Evolutionary conservation across 2,113 vertebrate genomes (phyloP), one percentile per base, ranked within the genome.

Genomic region (Dendrocopos noguchii): DNA sequence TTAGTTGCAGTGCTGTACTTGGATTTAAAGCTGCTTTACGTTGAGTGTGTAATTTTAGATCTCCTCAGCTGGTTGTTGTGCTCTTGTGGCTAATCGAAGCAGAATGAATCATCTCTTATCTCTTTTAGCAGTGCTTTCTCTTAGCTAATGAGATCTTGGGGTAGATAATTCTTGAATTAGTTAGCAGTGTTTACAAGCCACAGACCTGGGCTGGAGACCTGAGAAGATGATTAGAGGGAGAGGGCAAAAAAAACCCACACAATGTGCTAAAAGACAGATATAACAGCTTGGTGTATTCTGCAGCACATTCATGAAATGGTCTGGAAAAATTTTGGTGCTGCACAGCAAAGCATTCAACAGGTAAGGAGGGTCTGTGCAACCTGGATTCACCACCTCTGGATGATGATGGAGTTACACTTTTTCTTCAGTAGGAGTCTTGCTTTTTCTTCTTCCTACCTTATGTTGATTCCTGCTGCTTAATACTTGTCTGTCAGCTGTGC

Each of bases 111-210:
- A 84, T 65, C 29, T 50, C 22, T 61, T 50, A 57, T 66, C 14
- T 88, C 18, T 52, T 86, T 89, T 80, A 92, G 50, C 14, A 52
- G 44, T 56, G 59, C 36, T 79, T 95, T 96, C 22, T 67, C 39
- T 53, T 50, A 81, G 80, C 53, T 89, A 80, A 88, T 80, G 72
- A 83, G 87, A 57, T 73, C 68, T 90, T 47, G 3, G 15, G 72
- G 52, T 64, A 77, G 90, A 34, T 67, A 79, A 52, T 73, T 93
- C 33, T 50, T 76, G 76, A 78, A 59, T 91, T 91, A 74, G 60
- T 85, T 89, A 84, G 24, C 28, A 47, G 56, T 67, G 81, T 94
- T 87, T 73, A 71, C 75, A 71, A 80, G 85, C 33, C 11, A 14
- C 36, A 64, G 33, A 70, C 20, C 46, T 77, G 79, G 28, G 19